Percentiles rank a stretch among this genome's conserved stretches.
Conservation (phyloP, 2,888 invertebrate species). For the Acleris laterana region DNA sequence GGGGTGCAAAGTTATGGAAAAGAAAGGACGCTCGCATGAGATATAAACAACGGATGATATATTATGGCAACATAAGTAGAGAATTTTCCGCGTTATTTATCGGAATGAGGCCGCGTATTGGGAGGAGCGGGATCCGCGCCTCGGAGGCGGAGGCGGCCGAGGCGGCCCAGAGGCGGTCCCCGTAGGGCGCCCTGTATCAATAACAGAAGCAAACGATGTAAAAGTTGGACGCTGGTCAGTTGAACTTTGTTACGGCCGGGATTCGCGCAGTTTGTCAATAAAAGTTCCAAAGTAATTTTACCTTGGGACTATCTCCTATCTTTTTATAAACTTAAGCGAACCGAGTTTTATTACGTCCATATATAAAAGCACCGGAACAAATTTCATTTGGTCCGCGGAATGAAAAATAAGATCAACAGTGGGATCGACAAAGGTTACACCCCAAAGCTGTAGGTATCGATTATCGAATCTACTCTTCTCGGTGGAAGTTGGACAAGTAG, state of each 20-base stretch:
- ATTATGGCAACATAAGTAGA: slow-evolving; percentile 58
- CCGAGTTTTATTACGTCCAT: slow-evolving; percentile 58
- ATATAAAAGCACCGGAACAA: slow-evolving; percentile 41
- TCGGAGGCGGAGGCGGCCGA: slow-evolving; percentile 49
- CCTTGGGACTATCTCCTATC: slow-evolving; percentile 65
- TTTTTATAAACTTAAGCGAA: slow-evolving; percentile 62
- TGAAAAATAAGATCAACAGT: slow-evolving; percentile 17
- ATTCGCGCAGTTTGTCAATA: slow-evolving; percentile 69
- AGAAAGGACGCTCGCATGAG: slow-evolving; percentile 59
- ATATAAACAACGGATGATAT: slow-evolving; percentile 67
- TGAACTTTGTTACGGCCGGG: slow-evolving; percentile 64
- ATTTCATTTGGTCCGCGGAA: slow-evolving; percentile 20
- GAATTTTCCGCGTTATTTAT: slow-evolving; percentile 71
- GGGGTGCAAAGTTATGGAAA: slow-evolving; percentile 59
- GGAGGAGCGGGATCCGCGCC: slow-evolving; percentile 58
- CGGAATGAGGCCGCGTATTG: slow-evolving; percentile 56
- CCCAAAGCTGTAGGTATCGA: slow-evolving; percentile 8
- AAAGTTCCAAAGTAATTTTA: slow-evolving; percentile 72
- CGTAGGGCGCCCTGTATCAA: slow-evolving; percentile 62
- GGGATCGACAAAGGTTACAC: slow-evolving; percentile 6
- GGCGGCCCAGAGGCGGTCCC: slow-evolving; percentile 43
- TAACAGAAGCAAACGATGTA: slow-evolving; percentile 64
- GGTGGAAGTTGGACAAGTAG: slow-evolving; percentile 51
- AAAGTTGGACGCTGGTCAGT: slow-evolving; percentile 69
- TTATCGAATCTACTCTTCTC: slow-evolving; percentile 1